A percentile compares a stretch with the other conserved stretches of the same genome.
These are phyloP conservation scores for Hippoglossus hippoglossus DNA, from an alignment of 2,797 vertebrate genomes.

Conservation along the genomic window DNA sequence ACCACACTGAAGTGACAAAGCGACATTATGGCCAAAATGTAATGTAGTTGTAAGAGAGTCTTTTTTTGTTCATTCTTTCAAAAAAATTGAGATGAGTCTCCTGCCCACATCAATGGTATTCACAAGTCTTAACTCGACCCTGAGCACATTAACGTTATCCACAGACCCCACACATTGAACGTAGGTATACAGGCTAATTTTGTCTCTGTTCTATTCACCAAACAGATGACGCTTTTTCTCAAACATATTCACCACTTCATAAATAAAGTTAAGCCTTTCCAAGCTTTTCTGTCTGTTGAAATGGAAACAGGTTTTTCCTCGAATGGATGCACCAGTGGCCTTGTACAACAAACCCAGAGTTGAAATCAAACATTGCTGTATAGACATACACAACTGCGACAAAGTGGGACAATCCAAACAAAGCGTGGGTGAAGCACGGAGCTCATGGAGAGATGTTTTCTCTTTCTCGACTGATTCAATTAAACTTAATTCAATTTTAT, in stretches of 20 bases:
- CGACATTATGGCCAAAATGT: too few species aligned
- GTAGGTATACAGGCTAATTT: not conserved
- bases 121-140: not conserved
- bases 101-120: not conserved
- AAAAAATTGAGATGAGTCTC: conserved; percentile 1
- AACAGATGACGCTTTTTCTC: conserved; percentile 35
- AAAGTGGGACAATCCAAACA: conserved; percentile 16
- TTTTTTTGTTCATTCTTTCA: not conserved
- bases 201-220: conserved; percentile 17
- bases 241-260: conserved; percentile 37
- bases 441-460: conserved; percentile 12
- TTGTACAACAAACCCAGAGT: not conserved
- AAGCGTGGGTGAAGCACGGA: conserved; percentile 3
- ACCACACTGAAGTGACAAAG: too few species aligned
- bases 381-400: conserved; percentile 34
- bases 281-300: conserved; percentile 36
- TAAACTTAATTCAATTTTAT: too few species aligned
- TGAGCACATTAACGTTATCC: too few species aligned
- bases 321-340: conserved; percentile 47
- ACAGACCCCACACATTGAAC: not conserved
- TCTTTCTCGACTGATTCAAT: conserved; percentile 6
- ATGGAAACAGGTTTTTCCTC: conserved; percentile 47
- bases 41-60: not conserved
- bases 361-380: conserved; percentile 36
- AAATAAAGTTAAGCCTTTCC: conserved; percentile 39